Evolutionary conservation across 2,797 vertebrate genomes (phyloP).

Genomic region (Forpus xanthops): DNA sequence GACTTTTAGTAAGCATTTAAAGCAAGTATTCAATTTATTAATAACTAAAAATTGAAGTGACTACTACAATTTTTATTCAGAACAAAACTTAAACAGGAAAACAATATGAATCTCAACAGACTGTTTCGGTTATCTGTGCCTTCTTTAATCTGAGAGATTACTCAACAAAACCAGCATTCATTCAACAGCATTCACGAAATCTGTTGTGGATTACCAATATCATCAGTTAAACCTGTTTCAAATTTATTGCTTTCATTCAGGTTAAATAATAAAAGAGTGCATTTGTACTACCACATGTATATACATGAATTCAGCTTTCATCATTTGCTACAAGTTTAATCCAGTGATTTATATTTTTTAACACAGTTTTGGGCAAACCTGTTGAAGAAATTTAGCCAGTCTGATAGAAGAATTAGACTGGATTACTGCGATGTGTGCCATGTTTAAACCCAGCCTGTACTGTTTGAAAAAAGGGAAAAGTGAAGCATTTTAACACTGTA

Average conservation of each 20-base stretch:
- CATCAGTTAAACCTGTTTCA: constrained; percentile 82
- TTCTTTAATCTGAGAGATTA: constrained; percentile 79
- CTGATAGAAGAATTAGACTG: constrained; percentile 71
- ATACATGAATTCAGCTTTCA: constrained; percentile 82
- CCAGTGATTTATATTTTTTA: constrained; percentile 82
- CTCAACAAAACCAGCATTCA: constrained; percentile 80
- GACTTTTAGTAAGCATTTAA: not conserved
- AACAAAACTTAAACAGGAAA: constrained; percentile 62
- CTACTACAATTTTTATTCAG: constrained; percentile 31
- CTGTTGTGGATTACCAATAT: constrained; percentile 83
- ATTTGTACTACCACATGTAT: constrained; percentile 82
- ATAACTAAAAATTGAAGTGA: constrained; percentile 44
- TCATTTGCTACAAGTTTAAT: constrained; percentile 81
- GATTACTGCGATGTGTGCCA: constrained; percentile 69
- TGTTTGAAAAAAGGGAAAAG: constrained; percentile 58
- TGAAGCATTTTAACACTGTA: constrained; percentile 48
- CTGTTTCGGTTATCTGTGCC: constrained; percentile 75
- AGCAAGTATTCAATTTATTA: constrained; percentile 41
- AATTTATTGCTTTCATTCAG: constrained; percentile 85
- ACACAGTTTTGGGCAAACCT: constrained; percentile 76
- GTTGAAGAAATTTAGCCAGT: constrained; percentile 73
- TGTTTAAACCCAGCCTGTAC: constrained; percentile 61
- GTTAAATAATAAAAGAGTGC: constrained; percentile 83
- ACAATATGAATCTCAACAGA: constrained; percentile 72
- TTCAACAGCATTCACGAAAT: constrained; percentile 81